These are phyloP conservation scores for Hydrocynus forskahlii DNA, from an alignment of 2,797 vertebrate genomes.

Conservation along the genomic window DNA sequence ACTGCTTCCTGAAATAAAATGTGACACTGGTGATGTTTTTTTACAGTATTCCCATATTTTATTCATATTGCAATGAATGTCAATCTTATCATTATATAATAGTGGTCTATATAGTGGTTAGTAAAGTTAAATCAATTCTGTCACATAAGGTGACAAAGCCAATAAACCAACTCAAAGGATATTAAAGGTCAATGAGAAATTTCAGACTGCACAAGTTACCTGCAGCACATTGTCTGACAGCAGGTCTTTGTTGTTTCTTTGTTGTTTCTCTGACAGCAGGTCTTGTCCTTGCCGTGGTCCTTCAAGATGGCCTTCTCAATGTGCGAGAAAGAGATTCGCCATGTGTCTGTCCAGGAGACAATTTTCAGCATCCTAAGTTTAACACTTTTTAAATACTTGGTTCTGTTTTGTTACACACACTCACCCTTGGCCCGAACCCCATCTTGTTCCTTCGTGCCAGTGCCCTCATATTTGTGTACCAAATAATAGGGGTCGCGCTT, in stretches of 20 bases:
- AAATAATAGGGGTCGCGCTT: slow-evolving; percentile 71
- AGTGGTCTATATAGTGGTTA: too few species aligned
- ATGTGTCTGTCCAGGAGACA: slow-evolving; percentile 64
- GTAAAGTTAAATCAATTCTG: too few species aligned
- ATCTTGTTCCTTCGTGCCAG: slow-evolving; percentile 55
- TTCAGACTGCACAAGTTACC: slow-evolving; percentile 62
- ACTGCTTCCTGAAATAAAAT: slow-evolving; percentile 65
- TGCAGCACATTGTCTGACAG: slow-evolving; percentile 77
- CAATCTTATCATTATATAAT: background rate
- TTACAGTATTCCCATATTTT: background rate
- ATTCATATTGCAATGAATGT: background rate
- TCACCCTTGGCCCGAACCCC: slow-evolving; percentile 68
- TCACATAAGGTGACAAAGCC: too few species aligned
- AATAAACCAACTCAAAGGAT: too few species aligned
- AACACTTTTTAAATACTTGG: background rate
- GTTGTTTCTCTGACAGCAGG: too few species aligned
- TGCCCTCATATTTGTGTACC: slow-evolving; percentile 85
- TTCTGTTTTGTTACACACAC: background rate
- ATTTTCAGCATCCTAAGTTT: background rate
- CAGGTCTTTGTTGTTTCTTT: too few species aligned
- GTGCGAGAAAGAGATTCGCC: slow-evolving; percentile 83
- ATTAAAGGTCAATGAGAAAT: background rate
- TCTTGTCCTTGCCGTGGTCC: slow-evolving; percentile 81
- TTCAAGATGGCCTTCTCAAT: slow-evolving; percentile 79
- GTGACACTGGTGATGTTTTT: background rate